A percentile compares a stretch with the other conserved stretches of the same genome.
Evolutionary conservation across 2,113 vertebrate genomes (phyloP).

Genomic region (Tyto alba): DNA sequence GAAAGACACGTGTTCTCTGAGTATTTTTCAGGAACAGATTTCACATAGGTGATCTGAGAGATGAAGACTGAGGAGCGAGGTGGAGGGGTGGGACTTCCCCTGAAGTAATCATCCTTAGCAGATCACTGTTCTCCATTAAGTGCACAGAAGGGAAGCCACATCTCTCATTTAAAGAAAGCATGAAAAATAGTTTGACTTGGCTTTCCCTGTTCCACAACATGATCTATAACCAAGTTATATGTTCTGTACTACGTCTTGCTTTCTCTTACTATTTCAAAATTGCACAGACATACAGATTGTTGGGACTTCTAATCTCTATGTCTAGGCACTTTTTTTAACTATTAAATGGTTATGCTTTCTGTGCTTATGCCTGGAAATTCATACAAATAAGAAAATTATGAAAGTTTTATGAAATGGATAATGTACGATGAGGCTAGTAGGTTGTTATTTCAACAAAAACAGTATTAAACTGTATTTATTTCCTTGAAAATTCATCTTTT

Average conservation of each 20-base stretch:
- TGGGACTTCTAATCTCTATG: neutral
- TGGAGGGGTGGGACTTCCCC: neutral
- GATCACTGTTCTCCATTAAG: neutral
- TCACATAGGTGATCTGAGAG: neutral
- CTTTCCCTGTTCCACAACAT: neutral
- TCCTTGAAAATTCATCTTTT: neutral
- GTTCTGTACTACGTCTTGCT: neutral
- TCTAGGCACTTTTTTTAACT: neutral
- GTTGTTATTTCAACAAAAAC: neutral
- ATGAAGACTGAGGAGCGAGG: neutral
- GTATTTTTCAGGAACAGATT: neutral
- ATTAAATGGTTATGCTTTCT: neutral
- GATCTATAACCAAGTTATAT: neutral
- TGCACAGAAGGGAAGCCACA: neutral
- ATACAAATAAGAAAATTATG: neutral
- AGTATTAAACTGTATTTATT: neutral
- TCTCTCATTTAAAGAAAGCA: neutral
- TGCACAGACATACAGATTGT: neutral
- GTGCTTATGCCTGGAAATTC: neutral
- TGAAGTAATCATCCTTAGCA: neutral
- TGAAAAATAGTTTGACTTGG: neutral
- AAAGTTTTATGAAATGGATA: neutral
- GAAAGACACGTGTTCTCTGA: fast-evolving
- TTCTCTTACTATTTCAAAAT: neutral
- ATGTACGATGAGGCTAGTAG: neutral